Percentiles rank a stretch among this genome's conserved stretches.
Evolutionary conservation across 2,888 invertebrate species (phyloP).

Genomic region (Drosophila melanocephala): DNA sequence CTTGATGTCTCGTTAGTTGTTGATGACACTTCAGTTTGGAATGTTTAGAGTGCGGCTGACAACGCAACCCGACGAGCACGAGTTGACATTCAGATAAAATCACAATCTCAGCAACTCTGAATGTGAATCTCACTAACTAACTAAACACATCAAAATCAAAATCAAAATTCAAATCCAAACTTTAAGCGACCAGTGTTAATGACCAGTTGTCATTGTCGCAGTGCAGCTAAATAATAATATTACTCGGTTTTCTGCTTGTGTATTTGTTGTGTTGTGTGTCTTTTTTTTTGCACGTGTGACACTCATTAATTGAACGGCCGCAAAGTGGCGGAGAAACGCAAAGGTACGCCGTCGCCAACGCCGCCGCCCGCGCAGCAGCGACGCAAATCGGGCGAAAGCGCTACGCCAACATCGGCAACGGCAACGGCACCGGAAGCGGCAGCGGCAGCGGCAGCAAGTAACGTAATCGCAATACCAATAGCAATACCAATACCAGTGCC

Average conservation of each 20-base stretch:
- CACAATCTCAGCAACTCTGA: neutral
- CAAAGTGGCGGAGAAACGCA: conserved; percentile 86
- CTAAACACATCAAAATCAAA: neutral
- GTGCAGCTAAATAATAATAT: conserved; percentile 1
- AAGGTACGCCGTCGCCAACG: conserved; percentile 83
- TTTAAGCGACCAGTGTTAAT: conserved; percentile 11
- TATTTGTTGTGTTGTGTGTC: neutral
- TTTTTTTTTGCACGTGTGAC: conserved; percentile 36
- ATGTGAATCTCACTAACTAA: neutral
- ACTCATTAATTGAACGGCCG: conserved; percentile 45
- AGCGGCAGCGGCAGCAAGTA: conserved; percentile 61
- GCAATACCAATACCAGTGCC: conserved; percentile 4
- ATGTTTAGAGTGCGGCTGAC: conserved; percentile 80
- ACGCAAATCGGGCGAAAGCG: conserved; percentile 67
- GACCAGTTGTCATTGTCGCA: neutral
- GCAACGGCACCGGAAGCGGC: conserved; percentile 78
- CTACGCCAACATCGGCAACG: conserved; percentile 70
- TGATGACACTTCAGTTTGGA: conserved; percentile 86
- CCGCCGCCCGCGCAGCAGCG: conserved; percentile 81
- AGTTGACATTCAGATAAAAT: conserved; percentile 29
- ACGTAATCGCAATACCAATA: conserved; percentile 1
- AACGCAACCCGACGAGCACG: conserved; percentile 43
- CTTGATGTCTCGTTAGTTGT: conserved; percentile 85
- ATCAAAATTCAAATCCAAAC: neutral
- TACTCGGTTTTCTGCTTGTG: neutral